Conservation (phyloP, 2,797 vertebrate species). For the Pampus argenteus region DNA sequence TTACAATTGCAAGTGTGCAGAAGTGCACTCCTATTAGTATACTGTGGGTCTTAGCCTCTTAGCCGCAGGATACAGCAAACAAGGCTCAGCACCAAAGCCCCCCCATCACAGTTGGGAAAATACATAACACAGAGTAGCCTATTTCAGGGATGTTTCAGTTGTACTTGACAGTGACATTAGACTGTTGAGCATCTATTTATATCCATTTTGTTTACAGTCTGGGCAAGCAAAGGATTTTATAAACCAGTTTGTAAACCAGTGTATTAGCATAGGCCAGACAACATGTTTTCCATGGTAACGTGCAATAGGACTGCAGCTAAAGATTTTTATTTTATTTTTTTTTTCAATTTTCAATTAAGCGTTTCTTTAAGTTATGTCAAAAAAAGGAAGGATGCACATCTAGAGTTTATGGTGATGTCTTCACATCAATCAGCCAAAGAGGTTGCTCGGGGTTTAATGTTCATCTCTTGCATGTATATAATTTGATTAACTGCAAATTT, state of each 20-base stretch:
- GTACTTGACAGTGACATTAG: neutral
- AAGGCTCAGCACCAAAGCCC: constrained; percentile 26
- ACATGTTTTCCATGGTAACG: neutral
- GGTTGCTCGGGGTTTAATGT: neutral
- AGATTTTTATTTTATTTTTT: too few relatives aligned
- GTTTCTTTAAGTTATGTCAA: neutral
- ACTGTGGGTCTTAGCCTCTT: constrained; percentile 43
- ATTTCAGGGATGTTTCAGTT: neutral
- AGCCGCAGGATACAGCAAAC: constrained; percentile 56
- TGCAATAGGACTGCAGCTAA: too few relatives aligned
- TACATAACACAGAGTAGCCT: neutral
- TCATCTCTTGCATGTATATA: neutral
- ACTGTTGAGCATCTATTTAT: neutral
- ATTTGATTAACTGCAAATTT: neutral
- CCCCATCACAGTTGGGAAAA: constrained; percentile 19
- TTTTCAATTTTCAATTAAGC: too few relatives aligned
- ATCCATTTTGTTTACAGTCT: fast-evolving
- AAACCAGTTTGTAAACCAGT: too few relatives aligned
- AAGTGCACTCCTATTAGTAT: constrained; percentile 33
- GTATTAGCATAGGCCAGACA: neutral
- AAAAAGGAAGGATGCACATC: neutral
- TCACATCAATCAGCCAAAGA: neutral
- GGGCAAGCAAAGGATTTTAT: neutral
- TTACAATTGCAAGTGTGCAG: constrained; percentile 36
- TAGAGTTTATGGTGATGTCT: neutral